phyloP scores from a whole-genome alignment of 2,113 vertebrate genomes.

The Pterocles orientalis region DNA sequence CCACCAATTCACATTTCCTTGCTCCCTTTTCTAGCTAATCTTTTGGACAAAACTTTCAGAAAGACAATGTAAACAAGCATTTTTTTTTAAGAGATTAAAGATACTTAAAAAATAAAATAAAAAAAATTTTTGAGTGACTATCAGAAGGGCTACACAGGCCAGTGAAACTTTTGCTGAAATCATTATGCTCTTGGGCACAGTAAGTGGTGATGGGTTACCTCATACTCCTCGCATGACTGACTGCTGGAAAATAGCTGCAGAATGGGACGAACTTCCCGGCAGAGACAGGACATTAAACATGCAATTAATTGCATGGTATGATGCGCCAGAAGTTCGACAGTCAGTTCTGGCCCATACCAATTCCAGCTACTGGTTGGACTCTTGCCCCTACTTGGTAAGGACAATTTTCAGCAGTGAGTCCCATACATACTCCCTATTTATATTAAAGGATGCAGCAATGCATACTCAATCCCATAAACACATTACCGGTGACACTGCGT shows the following conservation, averaged over 20 bases:
- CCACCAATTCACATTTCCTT: not conserved
- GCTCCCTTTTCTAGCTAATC: not conserved
- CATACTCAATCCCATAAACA: not conserved
- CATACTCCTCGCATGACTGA: rapidly evolving
- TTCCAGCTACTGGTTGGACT: not conserved
- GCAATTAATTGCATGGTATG: not conserved
- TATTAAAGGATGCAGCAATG: not conserved
- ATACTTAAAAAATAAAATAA: not conserved
- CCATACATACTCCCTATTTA: not conserved
- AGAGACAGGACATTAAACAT: not conserved
- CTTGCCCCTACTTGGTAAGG: not conserved
- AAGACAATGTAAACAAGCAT: not conserved
- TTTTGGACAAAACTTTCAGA: not conserved
- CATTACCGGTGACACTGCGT: not conserved
- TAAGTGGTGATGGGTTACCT: not conserved
- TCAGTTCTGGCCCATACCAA: not conserved
- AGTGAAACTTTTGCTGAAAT: not conserved
- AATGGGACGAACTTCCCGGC: not conserved
- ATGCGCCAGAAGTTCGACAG: not conserved
- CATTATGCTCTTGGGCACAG: too few species aligned
- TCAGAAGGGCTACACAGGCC: not conserved
- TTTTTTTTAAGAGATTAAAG: not conserved
- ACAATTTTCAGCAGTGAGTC: not conserved
- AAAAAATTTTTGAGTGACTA: not conserved
- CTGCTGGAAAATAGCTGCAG: not conserved